Percentiles rank a stretch among this genome's conserved stretches.
These are phyloP conservation scores for Dasypolia templi DNA, from an alignment of 2,888 invertebrate genomes.

Conservation along the genomic window DNA sequence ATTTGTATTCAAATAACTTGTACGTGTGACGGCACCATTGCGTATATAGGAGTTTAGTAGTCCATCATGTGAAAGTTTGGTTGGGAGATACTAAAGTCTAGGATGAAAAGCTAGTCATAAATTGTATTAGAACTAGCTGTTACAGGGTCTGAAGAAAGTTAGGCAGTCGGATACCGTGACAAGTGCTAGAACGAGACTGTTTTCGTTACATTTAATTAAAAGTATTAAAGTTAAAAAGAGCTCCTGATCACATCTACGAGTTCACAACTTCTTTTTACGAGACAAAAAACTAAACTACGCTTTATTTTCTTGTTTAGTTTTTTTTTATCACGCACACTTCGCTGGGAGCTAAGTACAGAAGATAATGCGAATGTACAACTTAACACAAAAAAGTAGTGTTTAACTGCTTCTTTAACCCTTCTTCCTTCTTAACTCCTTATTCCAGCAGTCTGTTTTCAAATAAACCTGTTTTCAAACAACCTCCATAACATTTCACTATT, in stretches of 20 bases:
- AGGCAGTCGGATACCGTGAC: not conserved
- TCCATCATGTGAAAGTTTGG: conserved; percentile 19
- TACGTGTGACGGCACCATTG: too few species aligned
- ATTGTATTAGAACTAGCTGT: not conserved
- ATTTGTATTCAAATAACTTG: too few species aligned
- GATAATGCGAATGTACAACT: not conserved
- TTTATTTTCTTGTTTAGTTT: not conserved
- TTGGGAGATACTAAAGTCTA: not conserved
- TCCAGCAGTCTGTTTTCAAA: not conserved
- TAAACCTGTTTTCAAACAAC: not conserved
- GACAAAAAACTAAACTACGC: not conserved
- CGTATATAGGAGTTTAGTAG: too few species aligned
- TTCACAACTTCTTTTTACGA: not conserved
- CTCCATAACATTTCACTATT: not conserved
- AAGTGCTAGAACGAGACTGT: not conserved
- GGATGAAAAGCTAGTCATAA: too few species aligned
- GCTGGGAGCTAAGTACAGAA: not conserved
- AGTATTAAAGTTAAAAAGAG: not conserved
- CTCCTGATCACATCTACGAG: too few species aligned
- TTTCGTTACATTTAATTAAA: not conserved
- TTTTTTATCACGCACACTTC: not conserved
- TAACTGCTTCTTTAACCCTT: too few species aligned
- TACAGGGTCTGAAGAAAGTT: not conserved
- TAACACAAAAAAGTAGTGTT: too few species aligned
- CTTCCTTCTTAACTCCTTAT: too few species aligned